Conservation (phyloP, 1,140 invertebrate genomes). For the Nephotettix cincticeps region DNA sequence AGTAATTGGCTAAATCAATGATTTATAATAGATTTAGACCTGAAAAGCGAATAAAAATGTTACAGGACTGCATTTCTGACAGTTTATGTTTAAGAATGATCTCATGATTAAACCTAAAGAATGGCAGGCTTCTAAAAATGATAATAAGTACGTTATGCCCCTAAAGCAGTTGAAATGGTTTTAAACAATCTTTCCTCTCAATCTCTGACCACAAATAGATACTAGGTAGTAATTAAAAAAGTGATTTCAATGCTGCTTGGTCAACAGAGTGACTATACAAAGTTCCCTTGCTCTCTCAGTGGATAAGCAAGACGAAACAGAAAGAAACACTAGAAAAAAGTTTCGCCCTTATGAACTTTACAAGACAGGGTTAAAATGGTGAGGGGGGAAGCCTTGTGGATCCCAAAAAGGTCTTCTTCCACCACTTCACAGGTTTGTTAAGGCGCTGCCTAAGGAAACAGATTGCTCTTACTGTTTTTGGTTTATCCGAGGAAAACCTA, state of each 20-base stretch:
- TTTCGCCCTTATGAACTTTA: conserved; percentile 42
- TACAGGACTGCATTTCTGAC: no score
- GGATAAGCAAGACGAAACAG: conserved; percentile 48
- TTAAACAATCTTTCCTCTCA: conserved; percentile 44
- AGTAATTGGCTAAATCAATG: no score
- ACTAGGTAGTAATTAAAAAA: conserved; percentile 43
- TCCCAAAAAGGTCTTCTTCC: conserved; percentile 29
- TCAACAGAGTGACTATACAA: conserved; percentile 49
- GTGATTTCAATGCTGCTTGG: conserved; percentile 42
- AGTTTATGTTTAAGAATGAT: no score
- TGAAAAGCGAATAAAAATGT: no score
- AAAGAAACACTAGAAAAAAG: conserved; percentile 42
- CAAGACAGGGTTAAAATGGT: conserved; percentile 42
- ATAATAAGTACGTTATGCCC: no score
- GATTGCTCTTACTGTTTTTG: conserved; percentile 42
- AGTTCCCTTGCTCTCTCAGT: conserved; percentile 48
- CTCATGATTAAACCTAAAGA: no score
- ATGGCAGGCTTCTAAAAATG: no score
- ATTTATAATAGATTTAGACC: no score
- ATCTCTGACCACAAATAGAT: conserved; percentile 41
- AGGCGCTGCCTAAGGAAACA: conserved; percentile 43
- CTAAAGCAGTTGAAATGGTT: conserved; percentile 36
- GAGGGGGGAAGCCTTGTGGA: conserved; percentile 42
- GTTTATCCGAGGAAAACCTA: conserved; percentile 42
- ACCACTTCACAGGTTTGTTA: conserved; percentile 46